These are phyloP conservation scores for Oreochromis tanganicae DNA, from an alignment of 2,113 vertebrate species.

Conservation along the genomic window DNA sequence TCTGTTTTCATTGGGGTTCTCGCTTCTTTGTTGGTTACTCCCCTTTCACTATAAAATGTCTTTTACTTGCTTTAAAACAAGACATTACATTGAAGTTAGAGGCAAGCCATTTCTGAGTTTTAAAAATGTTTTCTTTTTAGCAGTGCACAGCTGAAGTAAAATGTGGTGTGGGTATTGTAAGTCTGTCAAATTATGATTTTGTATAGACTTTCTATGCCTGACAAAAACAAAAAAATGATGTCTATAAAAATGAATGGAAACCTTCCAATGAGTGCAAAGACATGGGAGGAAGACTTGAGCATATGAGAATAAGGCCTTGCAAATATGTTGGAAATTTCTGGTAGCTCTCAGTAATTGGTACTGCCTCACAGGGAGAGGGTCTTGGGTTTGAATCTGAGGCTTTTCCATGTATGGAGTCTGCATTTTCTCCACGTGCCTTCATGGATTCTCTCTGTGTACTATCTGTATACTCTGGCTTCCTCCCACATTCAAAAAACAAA, in stretches of 20 bases:
- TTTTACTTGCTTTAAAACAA: neutral
- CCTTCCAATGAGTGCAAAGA: neutral
- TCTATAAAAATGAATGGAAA: neutral
- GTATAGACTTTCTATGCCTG: neutral
- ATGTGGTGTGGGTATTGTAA: neutral
- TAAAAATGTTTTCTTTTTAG: neutral
- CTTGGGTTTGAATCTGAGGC: neutral
- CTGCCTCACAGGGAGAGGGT: neutral
- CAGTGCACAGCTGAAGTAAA: neutral
- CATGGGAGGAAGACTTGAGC: accelerated
- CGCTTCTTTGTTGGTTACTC: neutral
- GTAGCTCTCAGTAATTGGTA: neutral
- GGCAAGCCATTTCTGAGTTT: neutral
- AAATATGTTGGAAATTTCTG: neutral
- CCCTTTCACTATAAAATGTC: neutral
- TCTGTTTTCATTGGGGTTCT: neutral
- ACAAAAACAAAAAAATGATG: neutral
- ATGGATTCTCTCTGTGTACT: neutral
- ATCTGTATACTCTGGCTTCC: neutral
- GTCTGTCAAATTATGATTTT: neutral
- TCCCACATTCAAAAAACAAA: neutral
- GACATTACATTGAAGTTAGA: neutral
- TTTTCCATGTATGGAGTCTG: neutral
- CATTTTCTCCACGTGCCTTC: neutral
- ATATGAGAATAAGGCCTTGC: neutral